Percentiles rank a stretch among this genome's conserved stretches.
phyloP scores from a whole-genome alignment of 2,113 vertebrate species.

The Oceanites oceanicus region DNA sequence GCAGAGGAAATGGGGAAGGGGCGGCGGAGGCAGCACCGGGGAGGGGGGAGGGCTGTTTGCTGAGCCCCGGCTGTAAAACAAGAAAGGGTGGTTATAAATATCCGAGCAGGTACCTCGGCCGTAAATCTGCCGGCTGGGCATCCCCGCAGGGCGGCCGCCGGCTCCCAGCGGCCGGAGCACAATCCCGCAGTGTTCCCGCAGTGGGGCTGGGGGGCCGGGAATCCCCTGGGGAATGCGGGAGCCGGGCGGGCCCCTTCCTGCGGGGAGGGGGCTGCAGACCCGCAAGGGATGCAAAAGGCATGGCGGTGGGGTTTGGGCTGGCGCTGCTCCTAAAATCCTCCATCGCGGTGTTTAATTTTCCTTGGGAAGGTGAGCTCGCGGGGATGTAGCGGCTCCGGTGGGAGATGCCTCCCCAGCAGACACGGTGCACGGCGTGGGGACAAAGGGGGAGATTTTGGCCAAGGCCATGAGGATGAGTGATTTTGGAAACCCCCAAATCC shows the following conservation, averaged over 20 bases:
- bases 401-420: background rate
- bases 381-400: background rate
- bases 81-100: slow-evolving; percentile 57
- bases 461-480: background rate
- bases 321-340: background rate
- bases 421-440: rapidly evolving
- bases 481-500: background rate
- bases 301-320: background rate
- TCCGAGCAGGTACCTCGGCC: slow-evolving; percentile 50
- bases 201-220: background rate
- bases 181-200: background rate
- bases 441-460: background rate
- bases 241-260: background rate
- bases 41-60: background rate
- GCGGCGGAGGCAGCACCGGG: background rate
- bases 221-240: rapidly evolving
- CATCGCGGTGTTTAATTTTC: background rate
- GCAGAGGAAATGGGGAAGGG: slow-evolving; percentile 61
- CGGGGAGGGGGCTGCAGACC: background rate
- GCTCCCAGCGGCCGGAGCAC: background rate
- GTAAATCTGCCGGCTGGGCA: slow-evolving; percentile 17
- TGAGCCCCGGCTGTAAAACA: slow-evolving; percentile 24
- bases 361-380: background rate
- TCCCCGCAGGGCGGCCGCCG: background rate
- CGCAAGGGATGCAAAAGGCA: background rate